A percentile compares a stretch with the other conserved stretches of the same genome.
phyloP scores from a whole-genome alignment of 2,797 vertebrate species.

The Cuniculus paca region DNA sequence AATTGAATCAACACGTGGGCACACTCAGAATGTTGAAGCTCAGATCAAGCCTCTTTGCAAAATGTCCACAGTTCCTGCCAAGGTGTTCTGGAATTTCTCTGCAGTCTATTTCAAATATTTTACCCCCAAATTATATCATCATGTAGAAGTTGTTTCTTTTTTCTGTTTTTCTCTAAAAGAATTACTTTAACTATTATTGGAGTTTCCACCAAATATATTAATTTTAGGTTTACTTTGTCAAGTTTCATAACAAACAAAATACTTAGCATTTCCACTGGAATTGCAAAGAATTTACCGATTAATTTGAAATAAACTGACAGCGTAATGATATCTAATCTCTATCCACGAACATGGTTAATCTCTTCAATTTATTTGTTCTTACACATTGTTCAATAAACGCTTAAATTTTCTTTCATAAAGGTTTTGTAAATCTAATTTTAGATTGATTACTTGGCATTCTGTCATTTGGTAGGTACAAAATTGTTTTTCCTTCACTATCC shows the following conservation, averaged over 20 bases:
- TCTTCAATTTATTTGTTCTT: neutral
- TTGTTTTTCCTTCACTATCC: neutral
- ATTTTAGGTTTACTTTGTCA: neutral
- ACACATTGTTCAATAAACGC: neutral
- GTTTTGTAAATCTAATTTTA: neutral
- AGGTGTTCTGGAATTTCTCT: no score
- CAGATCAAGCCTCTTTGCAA: no score
- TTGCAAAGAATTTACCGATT: neutral
- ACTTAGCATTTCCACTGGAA: neutral
- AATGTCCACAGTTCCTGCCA: no score
- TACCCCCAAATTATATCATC: neutral
- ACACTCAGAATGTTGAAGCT: no score
- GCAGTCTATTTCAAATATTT: neutral
- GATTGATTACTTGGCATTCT: neutral
- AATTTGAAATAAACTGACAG: slow-evolving; percentile 4
- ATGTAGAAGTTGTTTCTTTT: neutral
- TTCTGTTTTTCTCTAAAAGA: neutral
- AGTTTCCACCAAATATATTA: neutral
- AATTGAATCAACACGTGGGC: no score
- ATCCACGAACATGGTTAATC: neutral
- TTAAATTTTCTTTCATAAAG: neutral
- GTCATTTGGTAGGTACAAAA: neutral
- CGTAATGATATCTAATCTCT: neutral
- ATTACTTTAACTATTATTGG: neutral
- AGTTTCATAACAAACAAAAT: neutral